These are phyloP conservation scores for Chlamydotis undulata DNA, from an alignment of 2,113 vertebrate species.

Conservation along the genomic window DNA sequence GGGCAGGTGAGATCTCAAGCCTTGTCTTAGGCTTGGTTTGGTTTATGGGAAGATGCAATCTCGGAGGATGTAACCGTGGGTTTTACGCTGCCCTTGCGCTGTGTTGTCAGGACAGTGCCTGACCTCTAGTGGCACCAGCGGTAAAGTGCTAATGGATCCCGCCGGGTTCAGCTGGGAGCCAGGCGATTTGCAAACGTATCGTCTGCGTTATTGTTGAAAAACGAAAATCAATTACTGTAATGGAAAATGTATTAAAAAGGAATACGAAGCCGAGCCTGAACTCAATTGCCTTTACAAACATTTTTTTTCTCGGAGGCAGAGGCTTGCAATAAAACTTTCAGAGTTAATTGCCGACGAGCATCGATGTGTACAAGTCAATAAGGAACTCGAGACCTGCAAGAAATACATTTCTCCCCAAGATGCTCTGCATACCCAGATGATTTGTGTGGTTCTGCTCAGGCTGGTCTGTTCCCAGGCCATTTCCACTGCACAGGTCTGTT, in stretches of 20 bases:
- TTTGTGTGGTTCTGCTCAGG: neutral
- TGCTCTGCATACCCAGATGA: neutral
- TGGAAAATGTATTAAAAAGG: neutral
- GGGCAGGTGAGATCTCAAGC: neutral
- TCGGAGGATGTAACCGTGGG: neutral
- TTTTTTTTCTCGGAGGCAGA: neutral
- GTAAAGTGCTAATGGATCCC: neutral
- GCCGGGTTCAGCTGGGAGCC: fast-evolving
- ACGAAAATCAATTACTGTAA: neutral
- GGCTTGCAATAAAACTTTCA: neutral
- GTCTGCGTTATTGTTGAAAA: neutral
- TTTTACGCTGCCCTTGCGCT: neutral
- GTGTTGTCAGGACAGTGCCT: neutral
- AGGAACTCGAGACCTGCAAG: neutral
- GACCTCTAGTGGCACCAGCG: conserved; percentile 29
- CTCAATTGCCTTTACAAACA: neutral
- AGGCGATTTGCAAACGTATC: fast-evolving
- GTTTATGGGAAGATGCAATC: neutral
- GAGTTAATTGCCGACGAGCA: neutral
- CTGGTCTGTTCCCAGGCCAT: neutral
- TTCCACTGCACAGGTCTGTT: neutral
- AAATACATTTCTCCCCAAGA: neutral
- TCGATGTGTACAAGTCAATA: neutral
- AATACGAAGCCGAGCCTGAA: neutral
- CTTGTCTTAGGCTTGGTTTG: neutral